A percentile compares a stretch with the other conserved stretches of the same genome.
phyloP scores from a whole-genome alignment of 2,113 vertebrate genomes.

The Pagrus major region DNA sequence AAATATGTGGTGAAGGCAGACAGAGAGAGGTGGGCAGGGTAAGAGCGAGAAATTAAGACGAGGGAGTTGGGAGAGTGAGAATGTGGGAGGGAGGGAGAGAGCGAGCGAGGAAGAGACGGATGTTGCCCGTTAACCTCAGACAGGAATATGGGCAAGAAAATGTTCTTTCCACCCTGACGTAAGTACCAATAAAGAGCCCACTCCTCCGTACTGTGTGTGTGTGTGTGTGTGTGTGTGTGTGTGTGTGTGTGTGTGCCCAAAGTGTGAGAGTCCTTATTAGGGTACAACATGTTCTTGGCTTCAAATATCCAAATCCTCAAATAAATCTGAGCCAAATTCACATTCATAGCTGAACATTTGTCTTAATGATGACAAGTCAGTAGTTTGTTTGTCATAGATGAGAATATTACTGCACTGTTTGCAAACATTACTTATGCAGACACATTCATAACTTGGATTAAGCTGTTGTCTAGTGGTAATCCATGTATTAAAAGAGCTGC shows the following conservation, averaged over 20 bases:
- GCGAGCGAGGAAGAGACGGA: slow-evolving; percentile 62
- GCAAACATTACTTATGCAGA: not conserved
- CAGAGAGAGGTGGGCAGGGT: slow-evolving; percentile 28
- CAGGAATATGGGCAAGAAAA: slow-evolving; percentile 77
- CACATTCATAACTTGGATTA: not conserved
- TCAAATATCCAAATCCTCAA: not conserved
- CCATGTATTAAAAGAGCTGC: slow-evolving; percentile 3
- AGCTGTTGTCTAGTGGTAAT: not conserved
- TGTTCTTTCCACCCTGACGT: slow-evolving; percentile 83
- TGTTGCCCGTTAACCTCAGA: slow-evolving; percentile 77
- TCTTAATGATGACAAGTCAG: slow-evolving; percentile 5
- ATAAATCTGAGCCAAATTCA: slow-evolving; percentile 25
- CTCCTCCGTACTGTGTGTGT: slow-evolving; percentile 40
- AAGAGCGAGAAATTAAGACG: slow-evolving; percentile 40
- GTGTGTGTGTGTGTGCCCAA: slow-evolving; percentile 19
- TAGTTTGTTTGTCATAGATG: not conserved
- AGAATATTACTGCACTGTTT: not conserved
- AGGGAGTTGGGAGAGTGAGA: slow-evolving; percentile 40
- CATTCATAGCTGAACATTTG: not conserved
- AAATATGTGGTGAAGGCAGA: slow-evolving; percentile 55
- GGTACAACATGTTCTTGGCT: slow-evolving; percentile 68
- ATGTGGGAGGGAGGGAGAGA: slow-evolving; percentile 45
- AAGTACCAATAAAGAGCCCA: slow-evolving; percentile 75
- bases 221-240: slow-evolving; percentile 20
- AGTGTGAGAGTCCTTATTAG: slow-evolving; percentile 49